Evolutionary conservation across 2,888 invertebrate species (phyloP), one percentile per base, ranked within the genome.

Genomic region (Drosophila helvetica): DNA sequence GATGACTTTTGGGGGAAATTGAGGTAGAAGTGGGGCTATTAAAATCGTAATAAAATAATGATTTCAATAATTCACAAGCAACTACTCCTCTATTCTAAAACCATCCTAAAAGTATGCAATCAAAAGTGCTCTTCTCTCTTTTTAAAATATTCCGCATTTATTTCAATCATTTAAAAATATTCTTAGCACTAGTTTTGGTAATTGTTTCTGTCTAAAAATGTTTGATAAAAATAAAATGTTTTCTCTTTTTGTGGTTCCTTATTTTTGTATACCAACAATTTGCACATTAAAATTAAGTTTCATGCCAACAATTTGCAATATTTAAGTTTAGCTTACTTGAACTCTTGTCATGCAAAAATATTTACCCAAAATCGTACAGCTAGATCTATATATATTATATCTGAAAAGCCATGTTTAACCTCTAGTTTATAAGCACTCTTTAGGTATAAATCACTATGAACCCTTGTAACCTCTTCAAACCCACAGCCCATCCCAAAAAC

Each of bases 161-260:
- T 68, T 68, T 46, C 22, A 51, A 25, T 47, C 55, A 60, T 60
- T 69, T 50, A 50, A 67, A 67, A 67, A 67, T 67, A 9, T 59
- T 48, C 67, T 67, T 45, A 58, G 25, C 45, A 42, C 38, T 42
- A 45, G 25, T 38, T 51, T 38, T 33, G 22, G 7, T 38, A 38
- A 5, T 38, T 53, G 45, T 54, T 10, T 17, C 50, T 38, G 30
- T 25, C 66, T 66, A 57, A 69, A 68, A 53, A 53, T 42, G 60
- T 68, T 38, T 61, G 61, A 68, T 60, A 70, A 70, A 68, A 56
- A 68, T 56, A 68, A 60, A 60, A 52, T 33, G 18, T 15, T 30
- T 70, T 17, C 30, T 52, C 18, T 19, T 56, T 52, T 33, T 63
- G 54, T 66, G 43, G 63, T 54, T 66, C 22, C 7, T 17, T 9